These are phyloP conservation scores for Gadopsis bispinosus DNA, from an alignment of 2,797 vertebrate species.

Conservation along the genomic window DNA sequence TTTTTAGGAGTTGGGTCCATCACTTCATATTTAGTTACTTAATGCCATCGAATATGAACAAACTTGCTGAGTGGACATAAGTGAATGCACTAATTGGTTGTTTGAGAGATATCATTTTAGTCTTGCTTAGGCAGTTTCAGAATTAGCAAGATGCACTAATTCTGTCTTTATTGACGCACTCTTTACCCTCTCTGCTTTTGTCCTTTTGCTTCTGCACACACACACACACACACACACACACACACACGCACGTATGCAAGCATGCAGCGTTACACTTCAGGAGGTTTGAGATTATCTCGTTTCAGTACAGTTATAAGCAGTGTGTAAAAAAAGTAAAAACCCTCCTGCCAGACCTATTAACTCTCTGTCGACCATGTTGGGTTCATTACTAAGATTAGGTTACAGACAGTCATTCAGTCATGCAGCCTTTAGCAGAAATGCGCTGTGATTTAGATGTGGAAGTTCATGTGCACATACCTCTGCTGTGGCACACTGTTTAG, in stretches of 20 bases:
- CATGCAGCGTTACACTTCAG: neutral
- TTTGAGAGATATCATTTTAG: slow-evolving; percentile 55
- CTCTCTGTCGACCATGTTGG: slow-evolving; percentile 36
- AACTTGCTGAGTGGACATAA: slow-evolving; percentile 71
- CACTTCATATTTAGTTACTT: slow-evolving; percentile 69
- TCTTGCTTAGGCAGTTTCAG: slow-evolving; percentile 45
- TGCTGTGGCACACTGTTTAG: slow-evolving; percentile 21
- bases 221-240: slow-evolving; percentile 1
- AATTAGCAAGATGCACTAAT: slow-evolving; percentile 45
- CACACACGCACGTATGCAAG: neutral
- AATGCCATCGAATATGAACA: slow-evolving; percentile 58
- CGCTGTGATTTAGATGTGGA: slow-evolving; percentile 32
- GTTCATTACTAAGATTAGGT: slow-evolving; percentile 60
- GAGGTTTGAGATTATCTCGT: slow-evolving; percentile 18
- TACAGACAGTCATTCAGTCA: slow-evolving; percentile 63
- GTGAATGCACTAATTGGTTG: slow-evolving; percentile 64
- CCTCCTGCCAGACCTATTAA: slow-evolving; percentile 34
- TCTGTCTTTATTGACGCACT: slow-evolving; percentile 51
- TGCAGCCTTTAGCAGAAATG: slow-evolving; percentile 46
- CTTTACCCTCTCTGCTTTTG: slow-evolving; percentile 31
- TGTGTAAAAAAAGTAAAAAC: neutral
- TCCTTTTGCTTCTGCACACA: neutral
- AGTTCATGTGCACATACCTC: slow-evolving; percentile 27
- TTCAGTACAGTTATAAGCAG: slow-evolving; percentile 28
- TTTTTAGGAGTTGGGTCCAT: slow-evolving; percentile 49